phyloP scores from a whole-genome alignment of 2,113 vertebrate species.

The Clarias gariepinus region DNA sequence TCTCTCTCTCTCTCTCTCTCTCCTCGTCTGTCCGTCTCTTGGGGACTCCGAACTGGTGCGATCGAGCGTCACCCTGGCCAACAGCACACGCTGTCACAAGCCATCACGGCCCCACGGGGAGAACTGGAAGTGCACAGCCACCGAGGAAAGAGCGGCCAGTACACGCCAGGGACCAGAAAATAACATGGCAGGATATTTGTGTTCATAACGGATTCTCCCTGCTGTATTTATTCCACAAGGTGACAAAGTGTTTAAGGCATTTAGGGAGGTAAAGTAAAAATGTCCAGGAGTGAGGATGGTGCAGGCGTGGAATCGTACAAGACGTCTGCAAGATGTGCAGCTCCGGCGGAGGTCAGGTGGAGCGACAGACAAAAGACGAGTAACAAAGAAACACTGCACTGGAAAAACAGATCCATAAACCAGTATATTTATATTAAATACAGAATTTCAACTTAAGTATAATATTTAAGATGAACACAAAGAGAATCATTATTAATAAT shows the following conservation, averaged over 20 bases:
- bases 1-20: conserved; percentile 11
- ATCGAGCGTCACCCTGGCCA: conserved; percentile 51
- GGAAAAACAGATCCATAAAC: too few relatives aligned
- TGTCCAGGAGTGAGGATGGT: conserved; percentile 1
- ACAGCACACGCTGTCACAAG: conserved; percentile 58
- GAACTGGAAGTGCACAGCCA: conserved; percentile 66
- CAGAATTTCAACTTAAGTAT: too few relatives aligned
- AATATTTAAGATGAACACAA: too few relatives aligned
- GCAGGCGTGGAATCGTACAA: conserved; percentile 9
- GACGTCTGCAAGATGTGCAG: conserved; percentile 43
- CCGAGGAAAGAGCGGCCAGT: conserved; percentile 12
- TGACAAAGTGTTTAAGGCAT: conserved; percentile 31
- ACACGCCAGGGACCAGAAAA: conserved; percentile 34
- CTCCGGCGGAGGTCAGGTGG: conserved; percentile 17
- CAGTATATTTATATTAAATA: too few relatives aligned
- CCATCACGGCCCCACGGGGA: conserved; percentile 52
- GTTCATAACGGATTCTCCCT: conserved; percentile 30
- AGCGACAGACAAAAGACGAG: conserved; percentile 20
- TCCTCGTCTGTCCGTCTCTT: conserved; percentile 10
- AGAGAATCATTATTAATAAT: too few relatives aligned
- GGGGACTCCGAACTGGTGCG: conserved; percentile 51
- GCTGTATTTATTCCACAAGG: conserved; percentile 5
- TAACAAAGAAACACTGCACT: not conserved
- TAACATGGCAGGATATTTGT: conserved; percentile 33
- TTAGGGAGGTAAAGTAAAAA: conserved; percentile 25